phyloP scores from a whole-genome alignment of 2,113 vertebrate genomes.

The Megatriorchis doriae region DNA sequence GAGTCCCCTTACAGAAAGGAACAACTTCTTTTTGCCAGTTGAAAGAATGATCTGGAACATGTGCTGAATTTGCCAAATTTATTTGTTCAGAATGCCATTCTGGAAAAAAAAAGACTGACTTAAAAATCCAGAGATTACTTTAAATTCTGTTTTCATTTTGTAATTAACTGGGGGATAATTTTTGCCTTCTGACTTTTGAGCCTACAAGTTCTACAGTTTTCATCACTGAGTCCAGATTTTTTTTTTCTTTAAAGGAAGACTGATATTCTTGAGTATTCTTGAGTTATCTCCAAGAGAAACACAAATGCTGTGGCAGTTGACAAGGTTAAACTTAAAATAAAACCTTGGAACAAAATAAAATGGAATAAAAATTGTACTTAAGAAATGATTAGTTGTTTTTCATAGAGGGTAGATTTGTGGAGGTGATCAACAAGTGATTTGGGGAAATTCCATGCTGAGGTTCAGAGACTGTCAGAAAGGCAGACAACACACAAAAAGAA shows the following conservation, averaged over 20 bases:
- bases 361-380: background rate
- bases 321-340: background rate
- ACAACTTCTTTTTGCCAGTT: background rate
- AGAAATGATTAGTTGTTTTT: background rate
- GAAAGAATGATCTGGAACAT: background rate
- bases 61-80: background rate
- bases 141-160: background rate
- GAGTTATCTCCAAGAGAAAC: background rate
- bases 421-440: background rate
- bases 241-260: background rate
- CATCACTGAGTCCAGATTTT: background rate
- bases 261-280: background rate
- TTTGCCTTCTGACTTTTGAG: background rate
- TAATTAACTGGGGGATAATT: background rate
- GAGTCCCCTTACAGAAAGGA: background rate
- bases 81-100: background rate
- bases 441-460: background rate
- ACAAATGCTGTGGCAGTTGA: background rate
- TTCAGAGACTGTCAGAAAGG: background rate
- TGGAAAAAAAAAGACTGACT: background rate
- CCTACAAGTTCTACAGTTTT: background rate
- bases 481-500: background rate
- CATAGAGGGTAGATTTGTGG: background rate
- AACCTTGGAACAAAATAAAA: background rate
- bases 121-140: background rate